phyloP scores from a whole-genome alignment of 1,140 invertebrate species.

The Lutraria rhynchaena region DNA sequence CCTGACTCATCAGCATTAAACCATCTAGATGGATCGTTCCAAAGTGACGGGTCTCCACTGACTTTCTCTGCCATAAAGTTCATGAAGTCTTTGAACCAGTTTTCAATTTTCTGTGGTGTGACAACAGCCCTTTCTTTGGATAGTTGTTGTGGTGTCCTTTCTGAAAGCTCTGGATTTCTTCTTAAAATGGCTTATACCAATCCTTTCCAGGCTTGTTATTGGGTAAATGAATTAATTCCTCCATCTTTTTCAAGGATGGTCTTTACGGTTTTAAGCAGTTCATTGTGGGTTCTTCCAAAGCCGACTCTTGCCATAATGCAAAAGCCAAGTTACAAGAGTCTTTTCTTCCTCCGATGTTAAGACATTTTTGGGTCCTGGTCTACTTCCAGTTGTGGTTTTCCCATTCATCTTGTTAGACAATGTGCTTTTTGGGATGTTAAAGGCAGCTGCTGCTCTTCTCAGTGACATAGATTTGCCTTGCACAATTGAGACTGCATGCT shows the following conservation, averaged over 20 bases:
- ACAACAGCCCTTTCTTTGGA: constrained; percentile 41
- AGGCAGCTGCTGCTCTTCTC: constrained; percentile 4
- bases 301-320: constrained; percentile 45
- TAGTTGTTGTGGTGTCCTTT: background rate
- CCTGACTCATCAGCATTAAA: constrained; percentile 54
- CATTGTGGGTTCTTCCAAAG: constrained; percentile 34
- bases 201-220: constrained; percentile 53
- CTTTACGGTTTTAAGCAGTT: constrained; percentile 37
- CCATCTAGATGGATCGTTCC: constrained; percentile 19
- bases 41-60: background rate
- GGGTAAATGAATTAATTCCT: constrained; percentile 20
- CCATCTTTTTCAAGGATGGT: constrained; percentile 43
- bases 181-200: constrained; percentile 31
- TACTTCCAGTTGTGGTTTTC: constrained; percentile 6
- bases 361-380: constrained; percentile 17
- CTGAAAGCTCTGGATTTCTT: constrained; percentile 33
- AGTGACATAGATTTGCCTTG: background rate
- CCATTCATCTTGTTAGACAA: constrained; percentile 14
- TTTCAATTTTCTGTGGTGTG: background rate
- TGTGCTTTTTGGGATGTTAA: constrained; percentile 13
- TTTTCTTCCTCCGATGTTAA: constrained; percentile 32
- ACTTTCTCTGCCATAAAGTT: constrained; percentile 16
- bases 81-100: constrained; percentile 55
- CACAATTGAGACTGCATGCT: no score
- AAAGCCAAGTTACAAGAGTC: constrained; percentile 28